Percentiles rank a stretch among this genome's conserved stretches.
Conservation (phyloP, 2,888 invertebrate species). For the Drosophila sordidapex region DNA sequence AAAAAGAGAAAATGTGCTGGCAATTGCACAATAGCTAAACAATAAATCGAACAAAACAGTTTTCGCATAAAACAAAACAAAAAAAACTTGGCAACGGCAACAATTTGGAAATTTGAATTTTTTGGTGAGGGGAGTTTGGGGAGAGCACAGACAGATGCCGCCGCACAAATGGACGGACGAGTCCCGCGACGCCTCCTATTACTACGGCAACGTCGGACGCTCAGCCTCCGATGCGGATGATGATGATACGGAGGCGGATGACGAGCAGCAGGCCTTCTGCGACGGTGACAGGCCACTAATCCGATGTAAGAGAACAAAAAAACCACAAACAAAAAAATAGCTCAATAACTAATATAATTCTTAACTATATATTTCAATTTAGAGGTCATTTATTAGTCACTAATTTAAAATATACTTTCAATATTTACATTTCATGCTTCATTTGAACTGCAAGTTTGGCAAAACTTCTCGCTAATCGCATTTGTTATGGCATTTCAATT, state of each 20-base stretch:
- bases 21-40: conserved; percentile 53
- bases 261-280: conserved; percentile 70
- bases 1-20: conserved; percentile 70
- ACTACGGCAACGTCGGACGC: conserved; percentile 56
- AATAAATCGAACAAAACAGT: background rate
- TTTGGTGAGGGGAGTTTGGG: background rate
- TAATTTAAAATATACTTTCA: background rate
- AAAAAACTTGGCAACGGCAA: background rate
- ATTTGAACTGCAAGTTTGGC: background rate
- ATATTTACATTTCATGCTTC: background rate
- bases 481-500: background rate
- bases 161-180: conserved; percentile 71
- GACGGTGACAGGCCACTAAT: conserved; percentile 63
- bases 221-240: conserved; percentile 55
- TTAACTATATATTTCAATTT: background rate
- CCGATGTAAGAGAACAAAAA: conserved; percentile 24
- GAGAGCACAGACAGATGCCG: conserved; percentile 47
- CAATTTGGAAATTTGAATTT: background rate
- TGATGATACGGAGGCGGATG: conserved; percentile 69
- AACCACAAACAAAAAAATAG: background rate
- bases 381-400: background rate
- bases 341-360: background rate
- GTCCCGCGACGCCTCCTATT: conserved; percentile 68
- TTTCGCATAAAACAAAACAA: background rate
- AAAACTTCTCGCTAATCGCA: background rate